Percentiles rank a stretch among this genome's conserved stretches.
Conservation (phyloP, 2,888 invertebrate species). For the Halictus ligatus region DNA sequence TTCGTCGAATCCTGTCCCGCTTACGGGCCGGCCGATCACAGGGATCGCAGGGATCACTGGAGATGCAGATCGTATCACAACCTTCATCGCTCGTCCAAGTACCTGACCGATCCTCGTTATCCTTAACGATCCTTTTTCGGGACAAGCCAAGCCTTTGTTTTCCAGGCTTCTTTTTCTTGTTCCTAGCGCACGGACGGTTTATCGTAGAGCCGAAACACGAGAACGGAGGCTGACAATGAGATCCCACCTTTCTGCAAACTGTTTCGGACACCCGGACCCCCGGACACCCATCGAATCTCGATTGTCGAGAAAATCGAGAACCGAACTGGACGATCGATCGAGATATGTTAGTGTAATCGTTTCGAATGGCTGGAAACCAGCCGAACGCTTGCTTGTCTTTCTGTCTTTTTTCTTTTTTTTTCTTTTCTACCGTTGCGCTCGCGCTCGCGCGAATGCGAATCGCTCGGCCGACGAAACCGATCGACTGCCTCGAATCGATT, state of each 20-base stretch:
- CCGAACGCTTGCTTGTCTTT: not conserved
- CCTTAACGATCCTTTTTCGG: conserved; percentile 45
- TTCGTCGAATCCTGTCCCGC: conserved; percentile 60
- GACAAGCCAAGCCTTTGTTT: too few relatives aligned
- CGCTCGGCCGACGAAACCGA: not conserved
- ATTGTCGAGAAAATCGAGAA: not conserved
- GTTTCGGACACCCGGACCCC: not conserved
- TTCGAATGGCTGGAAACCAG: not conserved
- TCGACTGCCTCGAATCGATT: not conserved
- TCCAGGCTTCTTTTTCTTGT: not conserved
- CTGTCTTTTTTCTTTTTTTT: too few relatives aligned
- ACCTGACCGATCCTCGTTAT: conserved; percentile 75
- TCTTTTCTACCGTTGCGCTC: not conserved
- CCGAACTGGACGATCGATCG: not conserved
- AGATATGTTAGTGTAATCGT: not conserved
- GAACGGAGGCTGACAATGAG: not conserved
- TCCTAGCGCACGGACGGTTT: not conserved
- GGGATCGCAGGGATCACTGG: conserved; percentile 81
- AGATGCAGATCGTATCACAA: conserved; percentile 86
- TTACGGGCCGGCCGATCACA: conserved; percentile 57
- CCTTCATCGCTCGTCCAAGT: conserved; percentile 84
- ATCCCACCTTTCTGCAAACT: not conserved
- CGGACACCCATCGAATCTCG: not conserved
- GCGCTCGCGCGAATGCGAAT: not conserved
- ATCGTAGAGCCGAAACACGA: not conserved